phyloP scores from a whole-genome alignment of 2,113 vertebrate genomes.

The Rhadina sibilatrix region DNA sequence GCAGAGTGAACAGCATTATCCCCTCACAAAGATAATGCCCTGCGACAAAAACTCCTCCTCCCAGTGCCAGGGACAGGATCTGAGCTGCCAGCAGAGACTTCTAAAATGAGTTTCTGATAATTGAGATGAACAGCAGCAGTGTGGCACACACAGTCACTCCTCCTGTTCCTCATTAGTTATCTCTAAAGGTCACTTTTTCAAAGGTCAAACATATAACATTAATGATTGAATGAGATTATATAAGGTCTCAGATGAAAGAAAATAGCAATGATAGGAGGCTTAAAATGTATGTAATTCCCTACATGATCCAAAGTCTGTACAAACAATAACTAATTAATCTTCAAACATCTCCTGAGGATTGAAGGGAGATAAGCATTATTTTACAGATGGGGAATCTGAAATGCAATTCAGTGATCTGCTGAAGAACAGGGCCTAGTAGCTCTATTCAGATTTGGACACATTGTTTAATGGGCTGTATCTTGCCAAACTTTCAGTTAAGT shows the following conservation, averaged over 20 bases:
- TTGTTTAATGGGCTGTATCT: neutral
- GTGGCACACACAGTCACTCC: neutral
- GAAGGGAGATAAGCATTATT: conserved; percentile 34
- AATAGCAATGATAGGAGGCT: neutral
- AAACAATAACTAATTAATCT: conserved; percentile 51
- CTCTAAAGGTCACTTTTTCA: conserved; percentile 30
- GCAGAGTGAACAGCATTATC: neutral
- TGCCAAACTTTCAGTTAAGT: conserved; percentile 10
- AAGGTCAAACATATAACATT: neutral
- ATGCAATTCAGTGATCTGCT: neutral
- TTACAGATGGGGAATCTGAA: conserved; percentile 37
- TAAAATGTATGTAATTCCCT: neutral
- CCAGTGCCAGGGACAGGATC: neutral
- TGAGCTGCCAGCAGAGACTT: conserved; percentile 4
- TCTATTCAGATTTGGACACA: neutral
- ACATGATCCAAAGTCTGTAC: neutral
- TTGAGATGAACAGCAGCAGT: neutral
- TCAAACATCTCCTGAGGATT: conserved; percentile 6
- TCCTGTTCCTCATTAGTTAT: conserved; percentile 13
- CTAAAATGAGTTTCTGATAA: neutral
- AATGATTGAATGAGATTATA: neutral
- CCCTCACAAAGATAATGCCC: neutral
- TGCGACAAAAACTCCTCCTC: neutral
- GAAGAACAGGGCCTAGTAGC: neutral
- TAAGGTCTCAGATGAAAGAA: conserved; percentile 12